phyloP scores from a whole-genome alignment of 2,888 invertebrate genomes.

The Danaus chrysippus region DNA sequence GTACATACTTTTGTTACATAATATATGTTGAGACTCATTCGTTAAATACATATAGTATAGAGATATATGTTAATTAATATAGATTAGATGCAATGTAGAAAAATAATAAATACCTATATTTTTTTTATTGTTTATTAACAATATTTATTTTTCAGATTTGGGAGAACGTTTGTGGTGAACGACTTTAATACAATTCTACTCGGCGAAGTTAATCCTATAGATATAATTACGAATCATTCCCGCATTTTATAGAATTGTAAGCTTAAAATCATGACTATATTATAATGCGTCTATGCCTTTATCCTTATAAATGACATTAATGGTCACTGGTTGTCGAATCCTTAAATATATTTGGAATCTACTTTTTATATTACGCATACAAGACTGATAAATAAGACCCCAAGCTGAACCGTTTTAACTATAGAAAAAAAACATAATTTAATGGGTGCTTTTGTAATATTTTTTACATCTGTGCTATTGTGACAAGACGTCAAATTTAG shows the following conservation, averaged over 20 bases:
- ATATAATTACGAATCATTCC: conserved; percentile 30
- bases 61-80: conserved; percentile 6
- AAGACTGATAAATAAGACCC: too few species aligned
- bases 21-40: background rate
- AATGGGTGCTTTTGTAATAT: too few species aligned
- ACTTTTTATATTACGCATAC: too few species aligned
- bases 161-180: conserved; percentile 41
- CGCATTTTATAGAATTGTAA: conserved; percentile 18
- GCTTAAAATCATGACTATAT: conserved; percentile 10
- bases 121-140: conserved; percentile 2
- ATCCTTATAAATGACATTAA: background rate
- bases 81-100: background rate
- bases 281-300: conserved; percentile 12
- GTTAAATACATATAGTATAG: background rate
- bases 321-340: too few species aligned
- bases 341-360: too few species aligned
- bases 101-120: background rate
- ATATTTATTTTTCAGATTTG: conserved; percentile 35
- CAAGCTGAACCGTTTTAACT: too few species aligned
- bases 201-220: conserved; percentile 4
- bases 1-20: background rate
- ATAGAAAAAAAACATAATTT: too few species aligned
- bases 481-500: too few species aligned
- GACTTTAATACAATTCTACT: conserved; percentile 16
- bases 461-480: too few species aligned